Base-by-base conservation (phyloP, 1,140 invertebrate species). In the Magallana gigas region DNA sequence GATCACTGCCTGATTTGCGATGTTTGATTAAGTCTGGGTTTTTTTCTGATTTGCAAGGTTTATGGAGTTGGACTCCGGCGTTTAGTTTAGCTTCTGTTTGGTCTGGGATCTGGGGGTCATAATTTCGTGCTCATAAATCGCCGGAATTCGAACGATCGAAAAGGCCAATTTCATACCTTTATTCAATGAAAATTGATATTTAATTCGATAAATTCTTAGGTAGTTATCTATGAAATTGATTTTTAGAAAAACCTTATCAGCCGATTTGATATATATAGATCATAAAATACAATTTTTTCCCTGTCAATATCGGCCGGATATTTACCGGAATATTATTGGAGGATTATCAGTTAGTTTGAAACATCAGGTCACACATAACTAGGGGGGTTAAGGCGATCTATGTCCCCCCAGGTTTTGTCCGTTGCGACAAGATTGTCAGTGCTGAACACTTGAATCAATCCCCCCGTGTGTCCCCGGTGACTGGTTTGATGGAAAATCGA, bases 161-260 rank as follows among this genome's bases (percentile, higher is more conserved):
- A 57, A 83, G 57, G 48, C 81, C 57, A 8, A 57, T 83, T 57
- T 83, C 48, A n/a, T 57, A 48, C 36, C 81, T 57, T 83, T 58
- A 83, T 83, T 14, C 57, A 9, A 11, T 8, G 57, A 58, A 84
- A 84, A 84, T 84, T 84, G 83, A 84, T 84, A 60, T 84, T 84
- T 84, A 84, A 84, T 84, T 84, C 83, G 58, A 84, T 84, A 84
- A 84, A 84, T 84, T 84, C 59, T 84, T 62, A 57, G 12, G 83
- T 84, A 36, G 83, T 84, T 84, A 84, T 84, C 83, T 84, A 60
- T 60, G 57, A 84, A 84, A 84, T 84, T 84, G 83, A 84, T 84
- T 84, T 62, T 84, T 83, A 58, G 48, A n/a, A 18, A 83, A 83
- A 83, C 36, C 57, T 83, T 83, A 83, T 83, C 81, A 57, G 81